Base-by-base conservation (phyloP, 2,888 invertebrate species). In the Ormyrus labotus region DNA sequence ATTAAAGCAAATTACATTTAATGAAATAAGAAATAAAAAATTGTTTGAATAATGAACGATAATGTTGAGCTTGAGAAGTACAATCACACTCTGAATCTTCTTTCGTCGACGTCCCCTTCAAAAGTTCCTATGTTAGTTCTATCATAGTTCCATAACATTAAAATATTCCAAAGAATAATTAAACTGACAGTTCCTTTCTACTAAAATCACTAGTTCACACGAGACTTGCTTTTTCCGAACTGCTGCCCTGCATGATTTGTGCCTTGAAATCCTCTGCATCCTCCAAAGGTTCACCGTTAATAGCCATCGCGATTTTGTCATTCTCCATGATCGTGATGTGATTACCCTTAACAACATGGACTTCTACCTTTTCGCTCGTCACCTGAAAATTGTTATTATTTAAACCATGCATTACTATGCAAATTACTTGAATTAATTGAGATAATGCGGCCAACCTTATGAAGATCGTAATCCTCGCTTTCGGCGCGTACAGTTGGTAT, bases 311-410 rank as follows among this genome's bases (percentile, higher is more conserved):
- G 69, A 94, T 91, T 84, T 93, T 93, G 69, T 92, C 92, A 85
- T 94, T 95, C 11, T 95, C 94, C 84, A 96, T 87, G 85, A 96
- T 95, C 60, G 93, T 93, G 0, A 93, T 88, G 85, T 96, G 96
- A 87, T 95, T 94, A 9, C 96, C 96, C 86, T 95, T 95, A n/a
- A 95, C 91, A 68, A 92, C 92, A 85, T 93, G 92, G 0, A 95
- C 91, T 0, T 92, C 92, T 0, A 95, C 92, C 2, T 92, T 91
- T 0, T 92, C 92, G 47, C 92, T 92, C 0, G 94, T 94, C 50
- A 92, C 88, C 88, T 92, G 84, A 47, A 87, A 88, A 65, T 45
- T 1, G 19, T 19, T 34, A 34, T 34, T 34, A 34, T 34, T 34
- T 34, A 4, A 34, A 3, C 34, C 34, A 34, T 34, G 2, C 34